Percentiles rank a stretch among this genome's conserved stretches.
These are phyloP conservation scores for Silurus meridionalis DNA, from an alignment of 2,113 vertebrate species.

Conservation along the genomic window DNA sequence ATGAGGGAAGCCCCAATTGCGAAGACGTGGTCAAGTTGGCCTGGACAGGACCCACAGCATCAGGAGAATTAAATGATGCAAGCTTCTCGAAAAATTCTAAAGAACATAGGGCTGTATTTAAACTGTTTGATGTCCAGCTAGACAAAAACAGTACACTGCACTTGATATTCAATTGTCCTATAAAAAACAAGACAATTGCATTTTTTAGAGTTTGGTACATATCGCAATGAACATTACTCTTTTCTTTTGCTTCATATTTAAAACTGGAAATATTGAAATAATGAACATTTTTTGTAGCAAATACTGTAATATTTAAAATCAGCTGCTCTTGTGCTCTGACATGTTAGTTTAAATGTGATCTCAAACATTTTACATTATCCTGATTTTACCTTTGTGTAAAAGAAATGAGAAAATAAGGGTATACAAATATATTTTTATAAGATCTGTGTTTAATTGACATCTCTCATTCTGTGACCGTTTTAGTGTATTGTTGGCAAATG, in stretches of 20 bases:
- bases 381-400: no score
- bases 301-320: background rate
- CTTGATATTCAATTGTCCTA: background rate
- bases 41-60: no score
- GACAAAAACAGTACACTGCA: background rate
- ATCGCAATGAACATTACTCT: background rate
- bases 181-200: accelerated
- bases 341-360: no score
- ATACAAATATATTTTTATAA: background rate
- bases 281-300: background rate
- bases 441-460: background rate
- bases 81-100: accelerated
- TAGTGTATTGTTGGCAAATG: background rate
- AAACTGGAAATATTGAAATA: background rate
- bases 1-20: accelerated
- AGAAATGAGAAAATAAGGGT: no score
- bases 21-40: background rate
- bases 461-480: background rate
- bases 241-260: background rate
- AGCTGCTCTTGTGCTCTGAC: background rate
- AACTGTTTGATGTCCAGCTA: background rate
- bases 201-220: background rate
- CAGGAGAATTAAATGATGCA: no score
- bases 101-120: background rate
- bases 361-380: no score